Conservation (phyloP, 2,797 vertebrate species). For the Acanthurus lineatus region DNA sequence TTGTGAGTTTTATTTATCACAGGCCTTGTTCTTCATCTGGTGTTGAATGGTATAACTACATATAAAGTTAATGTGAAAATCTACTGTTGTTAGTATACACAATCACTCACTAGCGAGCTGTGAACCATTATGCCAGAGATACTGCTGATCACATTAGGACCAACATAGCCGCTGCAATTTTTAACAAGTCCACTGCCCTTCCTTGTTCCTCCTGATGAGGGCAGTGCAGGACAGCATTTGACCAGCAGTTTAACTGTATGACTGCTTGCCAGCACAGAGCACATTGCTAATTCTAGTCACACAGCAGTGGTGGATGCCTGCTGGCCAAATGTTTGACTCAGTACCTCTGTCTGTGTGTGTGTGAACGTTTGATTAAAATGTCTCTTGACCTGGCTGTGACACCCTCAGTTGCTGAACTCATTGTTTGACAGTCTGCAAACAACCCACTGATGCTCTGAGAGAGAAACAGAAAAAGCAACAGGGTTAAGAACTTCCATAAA, state of each 20-base stretch:
- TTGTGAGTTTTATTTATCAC: too few relatives aligned
- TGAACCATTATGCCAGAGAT: neutral
- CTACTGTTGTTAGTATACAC: too few relatives aligned
- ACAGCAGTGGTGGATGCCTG: constrained; percentile 45
- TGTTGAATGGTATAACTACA: too few relatives aligned
- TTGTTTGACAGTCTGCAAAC: constrained; percentile 71
- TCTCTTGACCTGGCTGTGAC: constrained; percentile 76
- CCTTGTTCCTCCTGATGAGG: constrained; percentile 56
- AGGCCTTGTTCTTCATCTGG: too few relatives aligned
- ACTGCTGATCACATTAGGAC: neutral
- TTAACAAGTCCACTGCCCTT: neutral
- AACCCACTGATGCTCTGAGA: constrained; percentile 54
- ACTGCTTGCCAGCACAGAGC: neutral
- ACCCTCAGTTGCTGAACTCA: constrained; percentile 53
- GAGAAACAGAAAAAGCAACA: constrained; percentile 53
- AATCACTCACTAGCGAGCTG: too few relatives aligned
- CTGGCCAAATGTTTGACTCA: constrained; percentile 66
- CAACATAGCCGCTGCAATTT: neutral
- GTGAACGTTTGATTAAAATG: constrained; percentile 65
- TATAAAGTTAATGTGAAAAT: too few relatives aligned
- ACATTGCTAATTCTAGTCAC: constrained; percentile 56
- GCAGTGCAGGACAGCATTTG: constrained; percentile 58
- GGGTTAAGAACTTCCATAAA: constrained; percentile 69
- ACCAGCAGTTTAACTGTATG: neutral
- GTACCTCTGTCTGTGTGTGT: constrained; percentile 47